Evolutionary conservation across 2,888 invertebrate species (phyloP).

Genomic region (Melanostoma scalare): DNA sequence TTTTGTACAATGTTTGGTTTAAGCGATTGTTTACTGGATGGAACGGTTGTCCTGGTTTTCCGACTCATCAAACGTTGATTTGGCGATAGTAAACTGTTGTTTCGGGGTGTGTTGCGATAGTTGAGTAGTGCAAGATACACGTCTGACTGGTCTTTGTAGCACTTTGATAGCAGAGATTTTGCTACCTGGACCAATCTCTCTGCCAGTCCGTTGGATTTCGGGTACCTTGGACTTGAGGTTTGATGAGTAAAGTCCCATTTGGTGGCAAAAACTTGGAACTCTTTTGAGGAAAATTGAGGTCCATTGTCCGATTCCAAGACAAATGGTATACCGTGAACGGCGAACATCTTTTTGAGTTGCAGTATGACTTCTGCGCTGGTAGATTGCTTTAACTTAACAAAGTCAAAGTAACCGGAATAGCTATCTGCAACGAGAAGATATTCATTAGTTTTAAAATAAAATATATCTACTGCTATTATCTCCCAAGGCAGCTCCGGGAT

Average conservation of each 20-base stretch:
- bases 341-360: conserved; percentile 33
- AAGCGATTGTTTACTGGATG: conserved; percentile 35
- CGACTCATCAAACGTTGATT: conserved; percentile 55
- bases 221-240: conserved; percentile 50
- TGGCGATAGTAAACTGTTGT: conserved; percentile 34
- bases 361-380: conserved; percentile 31
- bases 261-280: conserved; percentile 29
- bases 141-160: conserved; percentile 32
- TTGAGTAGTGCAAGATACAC: conserved; percentile 38
- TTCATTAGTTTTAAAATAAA: conserved; percentile 38
- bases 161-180: conserved; percentile 39
- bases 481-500: conserved; percentile 30
- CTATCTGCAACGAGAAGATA: conserved; percentile 39
- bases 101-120: conserved; percentile 42
- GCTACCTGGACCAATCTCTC: conserved; percentile 37
- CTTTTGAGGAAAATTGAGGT: conserved; percentile 36
- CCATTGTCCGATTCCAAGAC: conserved; percentile 42
- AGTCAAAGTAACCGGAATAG: conserved; percentile 41
- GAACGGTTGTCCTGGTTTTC: conserved; percentile 51
- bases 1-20: conserved; percentile 72
- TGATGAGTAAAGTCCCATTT: conserved; percentile 47
- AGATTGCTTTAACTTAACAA: conserved; percentile 22
- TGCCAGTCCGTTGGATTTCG: conserved; percentile 44
- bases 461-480: conserved; percentile 42
- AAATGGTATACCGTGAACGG: conserved; percentile 29